These are phyloP conservation scores for Chascanopsetta lugubris DNA, from an alignment of 2,113 vertebrate genomes.

Conservation along the genomic window DNA sequence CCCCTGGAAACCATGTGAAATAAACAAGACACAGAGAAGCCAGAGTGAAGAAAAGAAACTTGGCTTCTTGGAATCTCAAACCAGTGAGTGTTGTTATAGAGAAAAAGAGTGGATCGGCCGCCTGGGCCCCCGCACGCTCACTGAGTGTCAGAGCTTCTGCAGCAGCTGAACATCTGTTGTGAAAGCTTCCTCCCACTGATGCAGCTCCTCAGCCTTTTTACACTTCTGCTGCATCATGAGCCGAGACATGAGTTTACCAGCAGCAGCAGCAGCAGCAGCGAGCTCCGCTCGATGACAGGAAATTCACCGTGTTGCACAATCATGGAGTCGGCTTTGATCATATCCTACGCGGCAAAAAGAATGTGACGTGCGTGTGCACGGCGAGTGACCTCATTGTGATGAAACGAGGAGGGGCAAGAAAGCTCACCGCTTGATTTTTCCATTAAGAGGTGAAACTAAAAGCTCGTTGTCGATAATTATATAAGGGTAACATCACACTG, in stretches of 20 bases:
- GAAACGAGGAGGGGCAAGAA: no score
- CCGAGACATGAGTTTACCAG: constrained; percentile 19
- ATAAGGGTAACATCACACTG: no score
- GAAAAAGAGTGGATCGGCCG: no score
- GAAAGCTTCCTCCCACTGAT: constrained; percentile 65
- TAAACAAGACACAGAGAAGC: constrained; percentile 18
- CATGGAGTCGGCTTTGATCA: no score
- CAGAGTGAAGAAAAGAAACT: constrained; percentile 50
- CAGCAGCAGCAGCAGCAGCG: no score
- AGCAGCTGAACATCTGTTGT: constrained; percentile 39
- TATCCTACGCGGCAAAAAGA: background rate
- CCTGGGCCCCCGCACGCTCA: no score
- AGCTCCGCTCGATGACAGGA: constrained; percentile 12
- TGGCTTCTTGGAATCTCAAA: constrained; percentile 64
- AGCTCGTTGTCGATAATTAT: no score
- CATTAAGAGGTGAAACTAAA: no score
- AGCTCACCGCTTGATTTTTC: no score
- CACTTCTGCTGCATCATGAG: no score
- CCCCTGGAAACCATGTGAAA: constrained; percentile 23
- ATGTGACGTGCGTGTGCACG: background rate
- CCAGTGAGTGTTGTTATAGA: constrained; percentile 22
- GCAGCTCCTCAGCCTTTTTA: no score
- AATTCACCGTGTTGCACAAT: background rate
- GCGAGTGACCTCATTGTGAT: background rate
- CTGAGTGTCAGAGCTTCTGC: constrained; percentile 43